A percentile compares a stretch with the other conserved stretches of the same genome.
phyloP scores from a whole-genome alignment of 2,888 invertebrate species.

The Anarsia innoxiella region DNA sequence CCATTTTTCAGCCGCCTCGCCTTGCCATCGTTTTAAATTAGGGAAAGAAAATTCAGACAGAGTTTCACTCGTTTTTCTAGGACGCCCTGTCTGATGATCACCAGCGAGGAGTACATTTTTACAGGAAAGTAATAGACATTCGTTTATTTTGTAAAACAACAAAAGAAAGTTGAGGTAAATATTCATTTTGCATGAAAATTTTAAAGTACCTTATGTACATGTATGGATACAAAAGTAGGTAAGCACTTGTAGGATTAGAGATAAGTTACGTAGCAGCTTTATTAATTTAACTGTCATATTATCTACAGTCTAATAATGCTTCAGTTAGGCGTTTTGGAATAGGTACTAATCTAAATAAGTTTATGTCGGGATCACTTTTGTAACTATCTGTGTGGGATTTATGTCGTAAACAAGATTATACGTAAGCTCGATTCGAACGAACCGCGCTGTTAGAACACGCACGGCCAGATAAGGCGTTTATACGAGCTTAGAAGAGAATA shows the following conservation, averaged over 20 bases:
- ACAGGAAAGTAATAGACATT: too few species aligned
- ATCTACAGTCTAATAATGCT: too few species aligned
- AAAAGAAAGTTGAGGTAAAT: too few species aligned
- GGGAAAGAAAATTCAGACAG: not conserved
- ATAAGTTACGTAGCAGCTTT: not conserved
- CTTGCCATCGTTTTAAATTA: not conserved
- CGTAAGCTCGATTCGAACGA: slow-evolving; percentile 32
- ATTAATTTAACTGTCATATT: too few species aligned
- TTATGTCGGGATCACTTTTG: slow-evolving; percentile 32
- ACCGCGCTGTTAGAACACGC: slow-evolving; percentile 6
- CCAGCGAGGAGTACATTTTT: not conserved
- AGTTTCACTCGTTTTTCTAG: not conserved
- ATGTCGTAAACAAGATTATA: slow-evolving; percentile 51
- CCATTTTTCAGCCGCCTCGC: not conserved
- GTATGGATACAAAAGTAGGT: too few species aligned
- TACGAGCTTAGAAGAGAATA: too few species aligned
- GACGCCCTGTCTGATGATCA: not conserved
- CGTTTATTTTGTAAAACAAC: too few species aligned
- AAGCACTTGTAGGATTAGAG: too few species aligned
- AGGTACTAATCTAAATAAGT: slow-evolving; percentile 29
- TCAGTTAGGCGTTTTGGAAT: not conserved
- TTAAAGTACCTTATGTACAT: too few species aligned
- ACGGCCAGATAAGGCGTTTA: too few species aligned
- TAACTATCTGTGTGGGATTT: slow-evolving; percentile 44
- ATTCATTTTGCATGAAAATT: too few species aligned